Conservation (phyloP, 2,888 invertebrate genomes). For the Dasypogon diadema region DNA sequence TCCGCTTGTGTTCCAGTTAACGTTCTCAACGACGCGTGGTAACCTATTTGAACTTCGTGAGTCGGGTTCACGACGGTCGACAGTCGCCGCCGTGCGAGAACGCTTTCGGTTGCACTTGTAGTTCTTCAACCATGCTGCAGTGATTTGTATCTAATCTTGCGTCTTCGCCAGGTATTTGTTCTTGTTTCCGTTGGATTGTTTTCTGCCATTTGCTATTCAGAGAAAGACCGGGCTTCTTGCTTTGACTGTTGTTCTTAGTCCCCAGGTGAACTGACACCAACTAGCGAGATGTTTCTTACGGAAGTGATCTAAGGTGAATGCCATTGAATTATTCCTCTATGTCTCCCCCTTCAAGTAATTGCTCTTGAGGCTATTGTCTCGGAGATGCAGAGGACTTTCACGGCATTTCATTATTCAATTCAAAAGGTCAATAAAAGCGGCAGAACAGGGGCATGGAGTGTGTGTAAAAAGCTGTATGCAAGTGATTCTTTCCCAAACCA, state of each 20-base stretch:
- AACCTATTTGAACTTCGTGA: constrained; percentile 13
- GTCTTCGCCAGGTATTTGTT: neutral
- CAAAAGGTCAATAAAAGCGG: constrained; percentile 5
- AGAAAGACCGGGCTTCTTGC: neutral
- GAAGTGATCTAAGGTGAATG: constrained; percentile 34
- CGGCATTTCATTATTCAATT: constrained; percentile 22
- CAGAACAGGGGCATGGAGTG: constrained; percentile 7
- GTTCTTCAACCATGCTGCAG: constrained; percentile 22
- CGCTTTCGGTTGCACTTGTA: neutral
- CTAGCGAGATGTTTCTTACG: constrained; percentile 7
- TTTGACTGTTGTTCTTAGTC: neutral
- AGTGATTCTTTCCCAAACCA: no score
- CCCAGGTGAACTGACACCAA: constrained; percentile 10
- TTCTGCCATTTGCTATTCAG: neutral
- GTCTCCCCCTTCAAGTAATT: neutral
- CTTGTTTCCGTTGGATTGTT: neutral
- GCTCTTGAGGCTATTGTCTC: constrained; percentile 6
- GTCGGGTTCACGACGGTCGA: neutral
- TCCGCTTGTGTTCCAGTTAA: neutral
- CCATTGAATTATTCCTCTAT: constrained; percentile 14
- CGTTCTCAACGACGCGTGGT: neutral
- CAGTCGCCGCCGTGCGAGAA: neutral
- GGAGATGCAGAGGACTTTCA: constrained; percentile 2
- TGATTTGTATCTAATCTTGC: constrained; percentile 12
- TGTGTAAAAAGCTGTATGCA: no score